Percentiles rank a stretch among this genome's conserved stretches.
Conservation (phyloP, 2,888 invertebrate species). For the Platynereis dumerilii region DNA sequence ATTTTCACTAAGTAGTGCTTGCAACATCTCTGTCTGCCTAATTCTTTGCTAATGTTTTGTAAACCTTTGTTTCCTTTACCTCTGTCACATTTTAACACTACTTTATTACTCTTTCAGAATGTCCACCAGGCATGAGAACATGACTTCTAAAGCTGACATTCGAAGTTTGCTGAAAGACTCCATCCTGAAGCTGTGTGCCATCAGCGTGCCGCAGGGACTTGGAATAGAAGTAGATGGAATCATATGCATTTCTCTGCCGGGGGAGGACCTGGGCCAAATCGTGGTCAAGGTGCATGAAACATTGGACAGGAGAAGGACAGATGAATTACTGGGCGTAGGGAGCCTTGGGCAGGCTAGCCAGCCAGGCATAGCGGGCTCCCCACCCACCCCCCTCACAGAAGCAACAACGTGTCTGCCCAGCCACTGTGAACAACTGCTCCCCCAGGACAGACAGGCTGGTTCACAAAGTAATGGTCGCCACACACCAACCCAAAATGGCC, state of each 20-base stretch:
- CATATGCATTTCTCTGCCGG: slow-evolving; percentile 27
- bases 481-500: too few species aligned
- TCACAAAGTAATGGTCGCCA: background rate
- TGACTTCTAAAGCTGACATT: background rate
- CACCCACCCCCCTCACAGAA: background rate
- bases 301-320: slow-evolving; percentile 5
- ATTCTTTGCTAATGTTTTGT: too few species aligned
- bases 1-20: too few species aligned
- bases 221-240: slow-evolving; percentile 35
- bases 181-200: slow-evolving; percentile 29
- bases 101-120: background rate
- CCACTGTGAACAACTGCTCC: background rate
- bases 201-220: slow-evolving; percentile 28
- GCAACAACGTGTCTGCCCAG: too few species aligned
- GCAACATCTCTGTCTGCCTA: too few species aligned
- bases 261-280: slow-evolving; percentile 28
- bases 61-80: too few species aligned
- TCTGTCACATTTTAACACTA: too few species aligned
- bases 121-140: background rate
- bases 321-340: too few species aligned
- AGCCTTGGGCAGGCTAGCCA: background rate
- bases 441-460: background rate
- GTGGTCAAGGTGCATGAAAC: slow-evolving; percentile 36
- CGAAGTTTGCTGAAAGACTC: slow-evolving; percentile 26
- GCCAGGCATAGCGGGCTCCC: background rate